A percentile compares a stretch with the other conserved stretches of the same genome.
phyloP scores from a whole-genome alignment of 2,888 invertebrate genomes.

The Seira musarum region DNA sequence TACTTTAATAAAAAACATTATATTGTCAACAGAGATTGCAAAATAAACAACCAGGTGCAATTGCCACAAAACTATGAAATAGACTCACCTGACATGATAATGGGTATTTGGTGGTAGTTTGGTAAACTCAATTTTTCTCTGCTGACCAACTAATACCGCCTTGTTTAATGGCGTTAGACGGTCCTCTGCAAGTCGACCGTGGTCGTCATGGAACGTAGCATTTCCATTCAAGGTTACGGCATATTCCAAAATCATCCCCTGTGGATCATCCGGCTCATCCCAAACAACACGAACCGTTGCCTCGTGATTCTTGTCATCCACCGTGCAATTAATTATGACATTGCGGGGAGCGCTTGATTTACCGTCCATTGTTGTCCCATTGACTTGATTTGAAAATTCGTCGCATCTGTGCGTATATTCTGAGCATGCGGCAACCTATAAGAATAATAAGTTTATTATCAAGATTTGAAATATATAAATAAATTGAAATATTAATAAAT shows the following conservation, averaged over 20 bases:
- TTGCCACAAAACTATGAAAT: conserved; percentile 12
- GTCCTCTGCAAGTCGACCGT: conserved; percentile 74
- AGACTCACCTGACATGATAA: conserved; percentile 78
- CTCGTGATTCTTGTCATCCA: conserved; percentile 77
- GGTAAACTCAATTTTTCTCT: conserved; percentile 77
- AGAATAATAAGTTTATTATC: background rate
- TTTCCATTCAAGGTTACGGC: conserved; percentile 78
- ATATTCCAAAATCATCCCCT: conserved; percentile 86
- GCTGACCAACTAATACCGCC: conserved; percentile 75
- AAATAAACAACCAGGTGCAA: too few relatives aligned
- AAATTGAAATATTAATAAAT: too few relatives aligned
- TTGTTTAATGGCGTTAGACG: conserved; percentile 78
- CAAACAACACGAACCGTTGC: conserved; percentile 82
- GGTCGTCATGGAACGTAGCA: conserved; percentile 76
- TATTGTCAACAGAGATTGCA: background rate
- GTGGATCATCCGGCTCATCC: conserved; percentile 82
- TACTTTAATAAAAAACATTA: conserved; percentile 70
- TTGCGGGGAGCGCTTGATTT: conserved; percentile 83
- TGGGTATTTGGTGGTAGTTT: conserved; percentile 87
- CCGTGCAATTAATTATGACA: conserved; percentile 79
- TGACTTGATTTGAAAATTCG: conserved; percentile 83
- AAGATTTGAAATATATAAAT: background rate
- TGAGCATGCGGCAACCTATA: conserved; percentile 82
- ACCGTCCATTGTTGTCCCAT: conserved; percentile 89
- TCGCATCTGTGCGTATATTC: conserved; percentile 84